These are phyloP conservation scores for Psilopogon haemacephalus DNA, from an alignment of 2,113 vertebrate genomes.

Conservation along the genomic window DNA sequence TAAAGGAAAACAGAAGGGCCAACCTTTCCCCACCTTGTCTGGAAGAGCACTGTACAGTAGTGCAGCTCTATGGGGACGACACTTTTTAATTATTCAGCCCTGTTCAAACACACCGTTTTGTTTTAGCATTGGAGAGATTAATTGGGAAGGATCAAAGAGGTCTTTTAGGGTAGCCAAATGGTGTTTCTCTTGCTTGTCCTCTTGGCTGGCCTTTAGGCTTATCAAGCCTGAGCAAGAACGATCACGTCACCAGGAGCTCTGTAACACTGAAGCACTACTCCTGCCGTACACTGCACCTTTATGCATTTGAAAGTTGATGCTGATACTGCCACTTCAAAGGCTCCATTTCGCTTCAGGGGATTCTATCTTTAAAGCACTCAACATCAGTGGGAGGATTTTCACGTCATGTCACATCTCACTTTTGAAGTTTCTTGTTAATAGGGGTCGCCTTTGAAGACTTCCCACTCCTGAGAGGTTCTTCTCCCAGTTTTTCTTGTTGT, in stretches of 20 bases:
- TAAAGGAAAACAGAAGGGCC: neutral
- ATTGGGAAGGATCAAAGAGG: slow-evolving; percentile 2
- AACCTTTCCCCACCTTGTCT: neutral
- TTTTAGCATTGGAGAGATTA: neutral
- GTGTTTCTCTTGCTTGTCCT: neutral
- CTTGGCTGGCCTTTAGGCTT: neutral
- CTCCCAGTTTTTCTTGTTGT: slow-evolving; percentile 32
- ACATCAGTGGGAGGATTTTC: slow-evolving; percentile 63
- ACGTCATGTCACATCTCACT: slow-evolving; percentile 58
- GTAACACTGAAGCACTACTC: neutral
- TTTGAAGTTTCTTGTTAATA: slow-evolving; percentile 70
- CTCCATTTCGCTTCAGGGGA: slow-evolving; percentile 61
- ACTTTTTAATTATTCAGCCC: neutral
- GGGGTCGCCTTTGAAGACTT: slow-evolving; percentile 63
- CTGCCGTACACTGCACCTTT: neutral
- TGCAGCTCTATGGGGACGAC: neutral
- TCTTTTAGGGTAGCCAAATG: neutral
- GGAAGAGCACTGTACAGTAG: neutral
- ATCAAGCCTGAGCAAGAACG: neutral
- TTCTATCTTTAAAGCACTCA: slow-evolving; percentile 60
- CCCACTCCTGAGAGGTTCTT: slow-evolving; percentile 51
- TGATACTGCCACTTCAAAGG: slow-evolving; percentile 69
- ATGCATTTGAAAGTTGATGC: slow-evolving; percentile 30
- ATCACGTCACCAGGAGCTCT: neutral
- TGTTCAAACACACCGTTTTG: neutral